phyloP scores from a whole-genome alignment of 1,140 invertebrate species.

The Kradibia gibbosae region DNA sequence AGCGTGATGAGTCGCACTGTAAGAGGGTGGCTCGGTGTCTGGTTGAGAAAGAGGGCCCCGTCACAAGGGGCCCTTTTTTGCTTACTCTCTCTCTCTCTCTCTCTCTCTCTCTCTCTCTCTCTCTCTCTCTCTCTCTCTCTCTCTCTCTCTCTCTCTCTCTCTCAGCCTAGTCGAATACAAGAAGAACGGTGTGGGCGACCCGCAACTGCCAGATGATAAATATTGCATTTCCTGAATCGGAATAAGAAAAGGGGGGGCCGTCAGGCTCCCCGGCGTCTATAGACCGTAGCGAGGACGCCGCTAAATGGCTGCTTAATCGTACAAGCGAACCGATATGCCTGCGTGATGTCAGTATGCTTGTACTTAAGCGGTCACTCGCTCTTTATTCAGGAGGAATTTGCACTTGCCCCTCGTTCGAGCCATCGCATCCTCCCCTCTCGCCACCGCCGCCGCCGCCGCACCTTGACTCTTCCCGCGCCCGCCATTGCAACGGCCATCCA shows the following conservation, averaged over 20 bases:
- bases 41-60: no score
- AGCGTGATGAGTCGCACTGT: no score
- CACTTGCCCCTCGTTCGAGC: not conserved
- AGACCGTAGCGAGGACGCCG: slow-evolving; percentile 7
- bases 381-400: slow-evolving; percentile 50
- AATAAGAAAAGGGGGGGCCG: not conserved
- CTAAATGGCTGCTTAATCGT: slow-evolving; percentile 48
- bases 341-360: slow-evolving; percentile 32
- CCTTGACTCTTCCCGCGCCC: not conserved
- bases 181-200: no score
- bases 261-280: slow-evolving; percentile 1
- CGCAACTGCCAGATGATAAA: slow-evolving; percentile 17
- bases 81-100: no score
- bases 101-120: no score
- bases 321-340: slow-evolving; percentile 37
- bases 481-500: slow-evolving; percentile 42
- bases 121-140: no score
- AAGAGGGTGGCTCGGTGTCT: no score
- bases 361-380: slow-evolving; percentile 49
- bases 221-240: slow-evolving; percentile 40
- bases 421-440: not conserved
- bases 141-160: no score
- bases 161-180: no score
- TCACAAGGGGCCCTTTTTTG: no score
- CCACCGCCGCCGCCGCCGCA: no score